These are phyloP conservation scores for Elegia similella DNA, from an alignment of 2,888 invertebrate species.

Conservation along the genomic window DNA sequence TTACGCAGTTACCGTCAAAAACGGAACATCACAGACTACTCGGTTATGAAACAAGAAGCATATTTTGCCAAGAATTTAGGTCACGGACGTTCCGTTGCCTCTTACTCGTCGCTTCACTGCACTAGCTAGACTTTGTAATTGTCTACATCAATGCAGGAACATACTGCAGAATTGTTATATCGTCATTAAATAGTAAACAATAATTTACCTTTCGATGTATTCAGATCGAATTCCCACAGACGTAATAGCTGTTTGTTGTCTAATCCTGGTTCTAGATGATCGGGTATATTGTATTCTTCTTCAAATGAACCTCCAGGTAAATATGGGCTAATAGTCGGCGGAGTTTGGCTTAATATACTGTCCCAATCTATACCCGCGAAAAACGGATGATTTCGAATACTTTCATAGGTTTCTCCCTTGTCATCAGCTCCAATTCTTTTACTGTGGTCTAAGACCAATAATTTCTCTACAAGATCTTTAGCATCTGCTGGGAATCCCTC, in stretches of 20 bases:
- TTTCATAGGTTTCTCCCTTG: slow-evolving; percentile 85
- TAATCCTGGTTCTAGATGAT: slow-evolving; percentile 92
- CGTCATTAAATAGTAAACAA: neutral
- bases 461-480: slow-evolving; percentile 92
- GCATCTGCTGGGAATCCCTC: slow-evolving; percentile 93
- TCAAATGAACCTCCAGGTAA: slow-evolving; percentile 87
- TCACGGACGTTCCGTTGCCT: slow-evolving; percentile 68
- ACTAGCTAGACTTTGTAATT: slow-evolving; percentile 56
- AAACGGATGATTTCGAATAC: slow-evolving; percentile 93
- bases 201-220: slow-evolving; percentile 64
- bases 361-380: slow-evolving; percentile 93
- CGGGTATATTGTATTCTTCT: slow-evolving; percentile 87
- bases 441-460: slow-evolving; percentile 90
- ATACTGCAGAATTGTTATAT: neutral
- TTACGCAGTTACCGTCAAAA: slow-evolving; percentile 38
- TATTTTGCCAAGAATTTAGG: slow-evolving; percentile 69
- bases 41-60: slow-evolving; percentile 59
- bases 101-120: slow-evolving; percentile 72
- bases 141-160: slow-evolving; percentile 38
- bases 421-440: slow-evolving; percentile 92
- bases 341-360: slow-evolving; percentile 87
- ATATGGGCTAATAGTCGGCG: slow-evolving; percentile 91
- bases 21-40: slow-evolving; percentile 44
- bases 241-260: slow-evolving; percentile 91
- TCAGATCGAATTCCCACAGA: slow-evolving; percentile 87